Percentiles rank a stretch among this genome's conserved stretches.
phyloP scores from a whole-genome alignment of 1,140 invertebrate genomes.

The Orchesella cincta region DNA sequence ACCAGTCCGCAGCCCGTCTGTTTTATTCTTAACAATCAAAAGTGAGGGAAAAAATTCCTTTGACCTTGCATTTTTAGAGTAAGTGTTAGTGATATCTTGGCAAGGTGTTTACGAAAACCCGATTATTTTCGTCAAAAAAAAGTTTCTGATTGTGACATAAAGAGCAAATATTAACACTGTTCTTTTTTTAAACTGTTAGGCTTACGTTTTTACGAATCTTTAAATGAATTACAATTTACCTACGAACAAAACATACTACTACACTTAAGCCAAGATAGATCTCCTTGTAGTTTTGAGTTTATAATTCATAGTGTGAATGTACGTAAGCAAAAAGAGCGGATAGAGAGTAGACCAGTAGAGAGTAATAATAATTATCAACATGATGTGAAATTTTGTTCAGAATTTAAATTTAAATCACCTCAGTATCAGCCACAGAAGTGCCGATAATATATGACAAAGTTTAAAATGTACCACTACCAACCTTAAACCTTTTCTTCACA shows the following conservation, averaged over 20 bases:
- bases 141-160: conserved; percentile 13
- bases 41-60: conserved; percentile 11
- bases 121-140: conserved; percentile 11
- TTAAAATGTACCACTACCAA: too few relatives aligned
- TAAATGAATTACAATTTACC: not conserved
- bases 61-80: conserved; percentile 28
- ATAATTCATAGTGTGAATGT: not conserved
- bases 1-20: conserved; percentile 5
- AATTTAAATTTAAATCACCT: too few relatives aligned
- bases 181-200: not conserved
- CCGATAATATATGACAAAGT: too few relatives aligned
- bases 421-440: too few relatives aligned
- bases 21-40: conserved; percentile 25
- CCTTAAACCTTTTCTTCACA: too few relatives aligned
- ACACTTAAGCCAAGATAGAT: conserved; percentile 17
- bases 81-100: conserved; percentile 16
- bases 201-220: not conserved
- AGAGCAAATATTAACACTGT: conserved; percentile 4
- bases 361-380: not conserved
- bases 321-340: not conserved
- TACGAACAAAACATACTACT: conserved; percentile 1
- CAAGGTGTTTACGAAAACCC: not conserved
- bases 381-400: too few relatives aligned
- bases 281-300: conserved; percentile 4
- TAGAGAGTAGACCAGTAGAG: too few relatives aligned